These are phyloP conservation scores for Amiota minor DNA, from an alignment of 2,888 invertebrate species.

Conservation along the genomic window DNA sequence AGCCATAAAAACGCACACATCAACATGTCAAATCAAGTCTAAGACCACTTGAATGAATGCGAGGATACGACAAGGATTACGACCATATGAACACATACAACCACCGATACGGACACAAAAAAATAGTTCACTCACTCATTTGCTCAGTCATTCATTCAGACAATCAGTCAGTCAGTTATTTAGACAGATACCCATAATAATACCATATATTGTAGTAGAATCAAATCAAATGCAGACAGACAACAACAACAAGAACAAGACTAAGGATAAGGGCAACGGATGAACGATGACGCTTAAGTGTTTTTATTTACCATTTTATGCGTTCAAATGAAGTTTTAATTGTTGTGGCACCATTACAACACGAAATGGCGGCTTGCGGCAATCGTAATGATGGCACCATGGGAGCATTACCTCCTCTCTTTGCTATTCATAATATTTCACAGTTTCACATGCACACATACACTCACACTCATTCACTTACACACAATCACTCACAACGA, in stretches of 20 bases:
- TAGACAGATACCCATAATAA: not conserved
- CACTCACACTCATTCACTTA: not conserved
- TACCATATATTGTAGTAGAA: not conserved
- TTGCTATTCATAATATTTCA: slow-evolving; percentile 37
- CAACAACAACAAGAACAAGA: slow-evolving; percentile 18
- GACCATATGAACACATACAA: slow-evolving; percentile 20
- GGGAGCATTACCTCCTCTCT: slow-evolving; percentile 40
- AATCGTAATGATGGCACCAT: not conserved
- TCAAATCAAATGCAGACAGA: slow-evolving; percentile 2
- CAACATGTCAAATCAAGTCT: slow-evolving; percentile 66
- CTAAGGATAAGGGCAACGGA: not conserved
- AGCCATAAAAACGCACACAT: slow-evolving; percentile 52
- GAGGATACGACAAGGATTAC: slow-evolving; percentile 22
- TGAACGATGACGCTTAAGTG: slow-evolving; percentile 36
- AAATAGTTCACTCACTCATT: not conserved
- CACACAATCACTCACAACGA: not conserved
- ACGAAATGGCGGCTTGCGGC: not conserved
- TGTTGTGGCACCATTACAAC: slow-evolving; percentile 35
- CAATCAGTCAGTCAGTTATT: not conserved
- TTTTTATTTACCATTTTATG: slow-evolving; percentile 58
- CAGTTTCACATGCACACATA: slow-evolving; percentile 36
- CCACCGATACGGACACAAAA: too few relatives aligned
- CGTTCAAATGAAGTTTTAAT: slow-evolving; percentile 38
- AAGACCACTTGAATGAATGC: slow-evolving; percentile 40
- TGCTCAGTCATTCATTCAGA: slow-evolving; percentile 17